Evolutionary conservation across 2,113 vertebrate species (phyloP).

Genomic region (Lycaon pictus): DNA sequence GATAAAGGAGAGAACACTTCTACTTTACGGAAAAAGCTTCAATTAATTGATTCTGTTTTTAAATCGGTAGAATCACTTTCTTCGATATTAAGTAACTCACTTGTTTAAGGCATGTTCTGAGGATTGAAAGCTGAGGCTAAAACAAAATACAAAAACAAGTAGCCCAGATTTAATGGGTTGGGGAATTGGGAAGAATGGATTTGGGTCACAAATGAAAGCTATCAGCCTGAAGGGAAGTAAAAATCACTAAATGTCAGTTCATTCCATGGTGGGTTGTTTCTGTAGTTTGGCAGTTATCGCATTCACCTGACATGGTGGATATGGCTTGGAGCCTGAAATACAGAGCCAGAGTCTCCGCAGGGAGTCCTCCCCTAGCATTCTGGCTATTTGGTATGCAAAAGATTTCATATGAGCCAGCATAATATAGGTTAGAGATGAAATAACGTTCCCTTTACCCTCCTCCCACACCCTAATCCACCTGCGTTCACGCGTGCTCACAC

Average conservation of each 20-base stretch:
- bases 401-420: neutral
- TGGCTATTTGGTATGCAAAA: neutral
- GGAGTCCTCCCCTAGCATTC: neutral
- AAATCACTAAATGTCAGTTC: neutral
- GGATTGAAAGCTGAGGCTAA: neutral
- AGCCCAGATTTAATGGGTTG: neutral
- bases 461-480: neutral
- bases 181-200: neutral
- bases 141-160: neutral
- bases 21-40: neutral
- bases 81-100: neutral
- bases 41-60: neutral
- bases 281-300: neutral
- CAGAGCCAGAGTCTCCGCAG: neutral
- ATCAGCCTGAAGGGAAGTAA: neutral
- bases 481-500: too few relatives aligned
- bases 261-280: neutral
- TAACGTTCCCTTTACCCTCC: neutral
- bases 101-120: neutral
- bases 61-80: conserved; percentile 23
- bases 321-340: neutral
- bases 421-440: neutral
- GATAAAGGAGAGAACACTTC: neutral
- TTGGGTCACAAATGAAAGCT: conserved; percentile 25
- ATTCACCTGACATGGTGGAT: neutral